Percentiles rank a stretch among this genome's conserved stretches.
phyloP scores from a whole-genome alignment of 2,113 vertebrate genomes.

The human (Homo sapiens) region GRCh38 chr12:112745501-112746000 shows the following conservation, averaged over 20 bases:
- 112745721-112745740: background rate
- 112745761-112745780: background rate
- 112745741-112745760: background rate
- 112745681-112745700: background rate
- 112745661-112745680: background rate
- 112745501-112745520: background rate
- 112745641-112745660: background rate
- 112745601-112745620: background rate
- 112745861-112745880: background rate
- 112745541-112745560: background rate
- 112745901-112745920: background rate
- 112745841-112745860: background rate
- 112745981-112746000: background rate
- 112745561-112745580: background rate
- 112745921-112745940: background rate
- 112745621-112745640: background rate
- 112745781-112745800: no score
- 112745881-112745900: background rate
- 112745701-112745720: background rate
- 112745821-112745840: background rate
- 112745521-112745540: background rate
- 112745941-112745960: background rate
- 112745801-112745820: background rate
- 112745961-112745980: background rate
- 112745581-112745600: accelerated